These are phyloP conservation scores for Xylota segnis DNA, from an alignment of 2,888 invertebrate genomes.

Conservation along the genomic window DNA sequence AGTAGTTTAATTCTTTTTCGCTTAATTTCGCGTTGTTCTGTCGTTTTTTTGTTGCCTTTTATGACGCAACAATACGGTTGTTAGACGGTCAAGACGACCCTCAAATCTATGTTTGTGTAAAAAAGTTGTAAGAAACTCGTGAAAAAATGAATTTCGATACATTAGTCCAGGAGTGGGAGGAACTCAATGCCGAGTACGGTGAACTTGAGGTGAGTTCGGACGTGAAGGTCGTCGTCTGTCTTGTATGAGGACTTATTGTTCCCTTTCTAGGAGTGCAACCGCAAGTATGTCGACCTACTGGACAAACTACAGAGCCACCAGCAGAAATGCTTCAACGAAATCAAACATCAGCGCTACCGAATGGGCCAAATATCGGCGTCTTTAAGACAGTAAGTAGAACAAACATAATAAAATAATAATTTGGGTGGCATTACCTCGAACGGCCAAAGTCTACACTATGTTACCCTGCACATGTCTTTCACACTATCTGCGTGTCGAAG, in stretches of 20 bases:
- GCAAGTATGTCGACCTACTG: conserved; percentile 92
- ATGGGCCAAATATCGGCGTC: conserved; percentile 92
- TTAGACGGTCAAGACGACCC: conserved; percentile 42
- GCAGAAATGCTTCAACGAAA: conserved; percentile 93
- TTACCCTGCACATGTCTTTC: neutral
- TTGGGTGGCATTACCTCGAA: conserved; percentile 21
- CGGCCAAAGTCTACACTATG: conserved; percentile 27
- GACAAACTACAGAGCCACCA: conserved; percentile 94
- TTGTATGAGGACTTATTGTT: conserved; percentile 1
- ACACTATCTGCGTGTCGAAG: conserved; percentile 32
- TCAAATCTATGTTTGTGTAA: conserved; percentile 31
- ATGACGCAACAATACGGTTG: conserved; percentile 60
- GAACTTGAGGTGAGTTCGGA: conserved; percentile 89
- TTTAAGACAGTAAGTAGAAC: conserved; percentile 90
- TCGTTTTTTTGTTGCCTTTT: conserved; percentile 40
- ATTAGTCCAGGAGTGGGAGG: conserved; percentile 90
- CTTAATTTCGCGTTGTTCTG: neutral
- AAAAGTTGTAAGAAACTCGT: conserved; percentile 5
- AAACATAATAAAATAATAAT: neutral
- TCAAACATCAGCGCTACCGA: conserved; percentile 96
- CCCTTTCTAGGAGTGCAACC: conserved; percentile 86
- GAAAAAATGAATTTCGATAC: conserved; percentile 86
- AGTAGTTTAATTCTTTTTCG: conserved; percentile 10
- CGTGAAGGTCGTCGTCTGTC: conserved; percentile 13
- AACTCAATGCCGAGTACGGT: conserved; percentile 91